phyloP scores from a whole-genome alignment of 2,888 invertebrate genomes.

The Gasteruption jaculator region DNA sequence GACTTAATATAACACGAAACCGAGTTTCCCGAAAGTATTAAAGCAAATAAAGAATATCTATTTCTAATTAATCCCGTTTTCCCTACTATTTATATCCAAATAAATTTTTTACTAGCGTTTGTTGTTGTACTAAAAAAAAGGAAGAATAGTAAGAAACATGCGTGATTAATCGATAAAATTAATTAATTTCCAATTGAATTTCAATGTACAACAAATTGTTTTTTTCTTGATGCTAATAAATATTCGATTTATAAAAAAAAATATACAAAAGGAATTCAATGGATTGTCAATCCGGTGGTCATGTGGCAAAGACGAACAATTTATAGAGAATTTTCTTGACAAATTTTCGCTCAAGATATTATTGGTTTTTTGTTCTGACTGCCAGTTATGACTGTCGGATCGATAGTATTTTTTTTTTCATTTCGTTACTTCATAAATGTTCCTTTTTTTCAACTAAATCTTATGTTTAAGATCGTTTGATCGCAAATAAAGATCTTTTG shows the following conservation, averaged over 20 bases:
- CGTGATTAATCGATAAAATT: too few species aligned
- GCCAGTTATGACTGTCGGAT: slow-evolving; percentile 44
- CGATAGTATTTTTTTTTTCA: slow-evolving; percentile 43
- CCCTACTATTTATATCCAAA: too few species aligned
- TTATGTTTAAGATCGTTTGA: slow-evolving; percentile 9
- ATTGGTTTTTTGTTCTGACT: slow-evolving; percentile 26
- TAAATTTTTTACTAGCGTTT: too few species aligned
- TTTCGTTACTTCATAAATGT: slow-evolving; percentile 35
- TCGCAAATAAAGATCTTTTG: slow-evolving; percentile 8
- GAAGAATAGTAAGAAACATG: too few species aligned
- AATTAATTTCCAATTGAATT: too few species aligned
- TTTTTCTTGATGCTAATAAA: slow-evolving; percentile 42
- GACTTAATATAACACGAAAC: too few species aligned
- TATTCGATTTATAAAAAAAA: slow-evolving; percentile 34
- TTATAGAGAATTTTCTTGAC: too few species aligned
- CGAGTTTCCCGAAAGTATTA: too few species aligned
- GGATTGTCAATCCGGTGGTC: slow-evolving; percentile 42
- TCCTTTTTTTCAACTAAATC: slow-evolving; percentile 26
- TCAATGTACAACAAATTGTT: slow-evolving; percentile 31
- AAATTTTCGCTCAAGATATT: slow-evolving; percentile 12
- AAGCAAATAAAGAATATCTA: too few species aligned
- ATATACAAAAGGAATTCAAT: too few species aligned
- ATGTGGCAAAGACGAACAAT: slow-evolving; percentile 39
- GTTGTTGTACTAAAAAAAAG: too few species aligned
- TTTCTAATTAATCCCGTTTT: too few species aligned